Base-by-base conservation (phyloP, 2,888 invertebrate species). In the Meiosimyza platycephala region DNA sequence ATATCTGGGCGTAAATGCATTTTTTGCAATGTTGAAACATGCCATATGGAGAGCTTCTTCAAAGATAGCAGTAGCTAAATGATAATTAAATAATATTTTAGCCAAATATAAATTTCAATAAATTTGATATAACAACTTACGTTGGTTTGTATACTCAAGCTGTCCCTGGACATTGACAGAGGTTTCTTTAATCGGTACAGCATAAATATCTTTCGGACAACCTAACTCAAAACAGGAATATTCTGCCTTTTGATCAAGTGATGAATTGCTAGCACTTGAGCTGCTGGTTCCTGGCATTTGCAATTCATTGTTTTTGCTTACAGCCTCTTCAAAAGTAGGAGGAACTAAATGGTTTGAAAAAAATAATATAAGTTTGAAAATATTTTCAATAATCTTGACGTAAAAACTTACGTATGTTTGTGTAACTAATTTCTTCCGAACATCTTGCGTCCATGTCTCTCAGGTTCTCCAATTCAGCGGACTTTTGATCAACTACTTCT, bases 11-110 rank as follows among this genome's bases (percentile, higher is more conserved):
- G 78, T 50, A 75, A 81, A 83, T 18, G 76, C 76, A 7, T 74
- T 74, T 54, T 75, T 73, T 2, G 76, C 79, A 70, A 78, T 71
- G 71, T 72, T 71, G 1, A 50, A 80, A 7, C 77, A 64, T 0
- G 78, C 75, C 66, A 86, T 79, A 80, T 85, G 82, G 3, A 80
- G 22, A 3, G 85, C 85, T 66, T 2, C 78, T 74, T 83, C 83
- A 84, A 0, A 84, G 82, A 66, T 52, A 74, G 15, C 66, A 51
- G 6, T 63, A 63, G 18, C 54, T 22, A 6, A 40, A 47, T 12
- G 7, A 59, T 76, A 73, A 57, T 79, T 4, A 28, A 22, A 28
- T 28, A 28, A 79, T 2, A 40, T 40, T 28, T 22, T 28, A 28
- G 28, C 3, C 28, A 4, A 28, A 28, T 28, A 28, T 28, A 82